A percentile compares a stretch with the other conserved stretches of the same genome.
Conservation (phyloP, 2,113 vertebrate species). For the Poecilia latipinna region DNA sequence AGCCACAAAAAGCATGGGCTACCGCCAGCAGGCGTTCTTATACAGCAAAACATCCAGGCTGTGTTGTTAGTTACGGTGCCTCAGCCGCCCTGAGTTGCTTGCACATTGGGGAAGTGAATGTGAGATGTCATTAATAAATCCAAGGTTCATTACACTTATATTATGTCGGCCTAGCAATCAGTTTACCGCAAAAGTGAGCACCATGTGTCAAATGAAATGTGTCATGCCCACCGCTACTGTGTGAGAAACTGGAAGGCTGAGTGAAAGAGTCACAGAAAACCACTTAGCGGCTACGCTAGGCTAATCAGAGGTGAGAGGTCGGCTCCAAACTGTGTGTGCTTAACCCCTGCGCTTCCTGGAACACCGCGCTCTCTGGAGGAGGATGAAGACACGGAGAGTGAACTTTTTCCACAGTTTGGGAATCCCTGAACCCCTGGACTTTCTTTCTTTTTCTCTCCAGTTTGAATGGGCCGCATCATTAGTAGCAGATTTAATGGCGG, state of each 20-base stretch:
- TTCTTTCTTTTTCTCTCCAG: constrained; percentile 37
- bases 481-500: constrained; percentile 59
- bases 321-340: constrained; percentile 66
- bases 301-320: constrained; percentile 73
- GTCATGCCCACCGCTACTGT: constrained; percentile 48
- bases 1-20: constrained; percentile 40
- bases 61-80: constrained; percentile 28
- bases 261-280: constrained; percentile 55
- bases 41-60: constrained; percentile 12
- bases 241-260: constrained; percentile 50
- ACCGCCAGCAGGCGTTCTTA: constrained; percentile 16
- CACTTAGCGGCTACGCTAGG: constrained; percentile 69
- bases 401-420: constrained; percentile 71
- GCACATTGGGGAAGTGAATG: constrained; percentile 10
- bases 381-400: constrained; percentile 55
- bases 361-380: constrained; percentile 65
- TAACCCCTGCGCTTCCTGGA: constrained; percentile 75
- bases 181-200: constrained; percentile 24
- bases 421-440: constrained; percentile 42
- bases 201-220: constrained; percentile 38
- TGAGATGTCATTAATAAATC: constrained; percentile 18
- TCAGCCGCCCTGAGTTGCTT: constrained; percentile 1
- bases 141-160: neutral
- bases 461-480: constrained; percentile 67
- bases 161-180: constrained; percentile 6